A percentile compares a stretch with the other conserved stretches of the same genome.
These are phyloP conservation scores for Oreochromis grahami DNA, from an alignment of 2,797 vertebrate species.

Conservation along the genomic window DNA sequence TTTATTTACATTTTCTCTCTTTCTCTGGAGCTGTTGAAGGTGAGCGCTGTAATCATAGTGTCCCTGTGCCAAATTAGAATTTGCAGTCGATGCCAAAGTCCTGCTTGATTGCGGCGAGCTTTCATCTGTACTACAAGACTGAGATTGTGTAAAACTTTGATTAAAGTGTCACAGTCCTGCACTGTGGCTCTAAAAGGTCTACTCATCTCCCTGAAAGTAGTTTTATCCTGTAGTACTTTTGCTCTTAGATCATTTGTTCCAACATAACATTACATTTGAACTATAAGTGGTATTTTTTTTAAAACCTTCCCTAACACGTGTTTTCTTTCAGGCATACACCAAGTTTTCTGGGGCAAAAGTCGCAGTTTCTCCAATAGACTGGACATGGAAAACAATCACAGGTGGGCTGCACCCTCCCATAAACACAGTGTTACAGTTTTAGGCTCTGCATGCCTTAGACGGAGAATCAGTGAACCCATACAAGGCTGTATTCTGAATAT, in stretches of 20 bases:
- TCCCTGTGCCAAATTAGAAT: background rate
- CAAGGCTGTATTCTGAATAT: background rate
- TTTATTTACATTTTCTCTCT: background rate
- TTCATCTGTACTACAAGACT: background rate
- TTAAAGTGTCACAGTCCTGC: background rate
- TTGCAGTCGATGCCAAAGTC: background rate
- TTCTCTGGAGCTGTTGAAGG: background rate
- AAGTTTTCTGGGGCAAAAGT: conserved; percentile 90
- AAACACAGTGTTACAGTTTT: background rate
- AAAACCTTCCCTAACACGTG: background rate
- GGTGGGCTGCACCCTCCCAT: conserved; percentile 68
- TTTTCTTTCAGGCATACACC: conserved; percentile 84
- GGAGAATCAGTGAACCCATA: background rate
- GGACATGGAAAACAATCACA: conserved; percentile 88
- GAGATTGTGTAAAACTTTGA: background rate
- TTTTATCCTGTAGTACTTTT: background rate
- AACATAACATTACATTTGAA: background rate
- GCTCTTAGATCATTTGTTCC: background rate
- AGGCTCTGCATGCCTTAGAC: background rate
- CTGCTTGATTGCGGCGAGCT: background rate
- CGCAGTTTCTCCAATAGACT: conserved; percentile 82
- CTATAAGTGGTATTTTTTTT: background rate
- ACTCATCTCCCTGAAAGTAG: background rate
- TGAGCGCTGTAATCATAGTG: background rate
- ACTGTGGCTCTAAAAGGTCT: background rate